Conservation (phyloP, 2,797 vertebrate genomes). For the Crossoptilon crossoptilon region DNA sequence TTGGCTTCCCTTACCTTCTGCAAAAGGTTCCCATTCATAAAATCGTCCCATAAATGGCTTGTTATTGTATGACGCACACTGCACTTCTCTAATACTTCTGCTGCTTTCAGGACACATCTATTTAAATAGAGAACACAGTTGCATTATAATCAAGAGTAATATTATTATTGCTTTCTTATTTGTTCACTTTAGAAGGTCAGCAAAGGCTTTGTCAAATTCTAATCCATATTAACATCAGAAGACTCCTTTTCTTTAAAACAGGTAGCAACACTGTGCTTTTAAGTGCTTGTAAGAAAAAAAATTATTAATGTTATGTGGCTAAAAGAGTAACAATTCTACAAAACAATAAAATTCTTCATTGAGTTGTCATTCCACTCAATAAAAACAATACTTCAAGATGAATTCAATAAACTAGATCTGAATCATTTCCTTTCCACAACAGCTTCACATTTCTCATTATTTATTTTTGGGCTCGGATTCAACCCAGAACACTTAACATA, state of each 20-base stretch:
- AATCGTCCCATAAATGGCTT: conserved; percentile 95
- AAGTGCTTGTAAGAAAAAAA: neutral
- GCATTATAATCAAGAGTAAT: conserved; percentile 27
- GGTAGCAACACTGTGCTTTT: neutral
- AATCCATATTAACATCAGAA: neutral
- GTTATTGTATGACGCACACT: conserved; percentile 94
- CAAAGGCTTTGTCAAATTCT: neutral
- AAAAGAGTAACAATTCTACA: neutral
- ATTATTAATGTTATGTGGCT: neutral
- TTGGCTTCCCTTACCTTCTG: conserved; percentile 86
- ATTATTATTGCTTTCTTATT: neutral
- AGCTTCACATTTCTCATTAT: conserved; percentile 33
- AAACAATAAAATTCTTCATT: neutral
- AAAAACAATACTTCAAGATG: conserved; percentile 25
- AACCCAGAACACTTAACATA: neutral
- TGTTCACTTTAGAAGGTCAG: neutral
- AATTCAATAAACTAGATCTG: neutral
- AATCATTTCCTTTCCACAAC: conserved; percentile 11
- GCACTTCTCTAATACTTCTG: conserved; percentile 88
- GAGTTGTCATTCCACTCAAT: neutral
- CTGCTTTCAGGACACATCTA: conserved; percentile 88
- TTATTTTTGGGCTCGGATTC: conserved; percentile 37
- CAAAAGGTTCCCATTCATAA: conserved; percentile 97
- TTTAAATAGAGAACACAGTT: conserved; percentile 33
- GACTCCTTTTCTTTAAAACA: neutral